phyloP scores from a whole-genome alignment of 2,888 invertebrate genomes.

The Stramonita haemastoma region DNA sequence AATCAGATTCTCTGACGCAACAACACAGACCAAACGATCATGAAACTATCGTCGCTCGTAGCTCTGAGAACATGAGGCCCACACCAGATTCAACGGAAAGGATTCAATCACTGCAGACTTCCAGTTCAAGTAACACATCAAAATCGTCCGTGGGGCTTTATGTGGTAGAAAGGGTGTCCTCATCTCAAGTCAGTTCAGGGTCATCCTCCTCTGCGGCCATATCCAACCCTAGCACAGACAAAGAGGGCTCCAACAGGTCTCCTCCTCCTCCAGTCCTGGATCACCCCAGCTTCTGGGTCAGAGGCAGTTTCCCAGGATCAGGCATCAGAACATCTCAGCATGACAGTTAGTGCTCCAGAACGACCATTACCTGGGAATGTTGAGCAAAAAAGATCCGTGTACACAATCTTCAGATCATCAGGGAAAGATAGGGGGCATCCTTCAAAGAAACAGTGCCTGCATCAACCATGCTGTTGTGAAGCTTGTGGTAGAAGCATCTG shows the following conservation, averaged over 20 bases:
- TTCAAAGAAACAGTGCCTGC: not conserved
- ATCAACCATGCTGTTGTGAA: not conserved
- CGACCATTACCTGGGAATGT: not conserved
- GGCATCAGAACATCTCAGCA: not conserved
- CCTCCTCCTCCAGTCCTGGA: not conserved
- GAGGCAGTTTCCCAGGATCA: not conserved
- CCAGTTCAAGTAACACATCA: not conserved
- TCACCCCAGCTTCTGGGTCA: not conserved
- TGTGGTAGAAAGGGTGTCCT: not conserved
- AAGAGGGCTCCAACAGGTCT: not conserved
- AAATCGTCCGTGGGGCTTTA: not conserved
- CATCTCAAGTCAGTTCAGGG: not conserved
- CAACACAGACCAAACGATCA: not conserved
- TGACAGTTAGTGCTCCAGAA: not conserved
- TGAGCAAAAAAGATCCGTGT: not conserved
- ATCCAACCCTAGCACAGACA: not conserved
- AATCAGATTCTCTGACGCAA: not conserved
- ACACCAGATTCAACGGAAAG: not conserved
- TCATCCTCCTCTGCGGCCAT: not conserved
- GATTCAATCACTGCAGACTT: not conserved
- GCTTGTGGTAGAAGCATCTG: not conserved
- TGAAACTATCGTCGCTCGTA: not conserved
- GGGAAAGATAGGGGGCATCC: not conserved
- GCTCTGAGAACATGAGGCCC: not conserved
- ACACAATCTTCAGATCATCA: not conserved